Evolutionary conservation across 2,113 vertebrate genomes (phyloP).

Genomic region (Parus major): DNA sequence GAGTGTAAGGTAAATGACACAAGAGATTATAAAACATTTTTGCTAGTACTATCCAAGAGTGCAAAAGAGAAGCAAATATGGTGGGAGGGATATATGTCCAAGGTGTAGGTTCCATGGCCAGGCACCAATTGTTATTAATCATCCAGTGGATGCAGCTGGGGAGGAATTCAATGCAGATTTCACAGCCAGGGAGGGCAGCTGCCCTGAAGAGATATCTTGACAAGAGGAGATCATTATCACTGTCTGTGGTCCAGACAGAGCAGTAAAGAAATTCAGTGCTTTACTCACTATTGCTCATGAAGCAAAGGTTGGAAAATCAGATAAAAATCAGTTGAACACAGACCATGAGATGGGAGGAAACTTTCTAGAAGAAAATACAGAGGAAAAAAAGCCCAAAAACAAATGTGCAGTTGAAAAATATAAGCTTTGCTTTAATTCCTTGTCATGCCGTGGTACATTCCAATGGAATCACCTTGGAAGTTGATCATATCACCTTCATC

Average conservation of each 20-base stretch:
- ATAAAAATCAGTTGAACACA: not conserved
- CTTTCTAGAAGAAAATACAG: not conserved
- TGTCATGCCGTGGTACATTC: not conserved
- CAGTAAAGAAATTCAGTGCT: not conserved
- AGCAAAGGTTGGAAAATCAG: not conserved
- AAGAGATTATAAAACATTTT: not conserved
- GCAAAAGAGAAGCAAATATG: not conserved
- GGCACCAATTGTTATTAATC: not conserved
- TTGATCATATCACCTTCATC: not conserved
- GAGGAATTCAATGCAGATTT: not conserved
- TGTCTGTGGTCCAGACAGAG: constrained; percentile 24
- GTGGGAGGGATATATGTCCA: not conserved
- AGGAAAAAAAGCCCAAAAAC: not conserved
- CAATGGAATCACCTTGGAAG: not conserved
- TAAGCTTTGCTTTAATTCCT: not conserved
- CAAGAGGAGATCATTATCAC: constrained; percentile 29
- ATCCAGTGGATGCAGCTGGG: not conserved
- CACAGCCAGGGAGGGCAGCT: not conserved
- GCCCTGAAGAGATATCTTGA: not conserved
- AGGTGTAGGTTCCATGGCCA: not conserved
- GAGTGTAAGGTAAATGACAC: not conserved
- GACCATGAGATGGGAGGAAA: not conserved
- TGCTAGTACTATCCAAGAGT: not conserved
- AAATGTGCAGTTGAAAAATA: not conserved
- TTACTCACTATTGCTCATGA: constrained; percentile 39